Evolutionary conservation across 2,888 invertebrate genomes (phyloP).

Genomic region (Zaprionus lineosus): DNA sequence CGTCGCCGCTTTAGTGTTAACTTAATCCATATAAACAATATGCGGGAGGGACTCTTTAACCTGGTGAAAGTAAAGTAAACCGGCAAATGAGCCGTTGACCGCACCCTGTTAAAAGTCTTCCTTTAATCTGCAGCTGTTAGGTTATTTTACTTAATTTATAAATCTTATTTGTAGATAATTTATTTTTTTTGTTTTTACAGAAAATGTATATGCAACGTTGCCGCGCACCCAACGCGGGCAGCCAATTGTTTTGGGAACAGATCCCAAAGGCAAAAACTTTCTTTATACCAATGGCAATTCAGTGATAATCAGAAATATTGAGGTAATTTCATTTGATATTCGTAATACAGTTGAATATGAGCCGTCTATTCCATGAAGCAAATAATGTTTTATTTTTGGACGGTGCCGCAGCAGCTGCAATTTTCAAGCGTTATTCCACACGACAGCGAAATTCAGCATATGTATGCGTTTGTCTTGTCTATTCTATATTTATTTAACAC

Average conservation of each 20-base stretch:
- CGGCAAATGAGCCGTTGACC: conserved; percentile 41
- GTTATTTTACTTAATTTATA: background rate
- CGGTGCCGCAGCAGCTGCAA: conserved; percentile 63
- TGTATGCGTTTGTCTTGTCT: conserved; percentile 21
- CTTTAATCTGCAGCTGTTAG: conserved; percentile 23
- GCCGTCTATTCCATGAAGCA: conserved; percentile 40
- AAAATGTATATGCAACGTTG: conserved; percentile 94
- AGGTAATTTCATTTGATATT: conserved; percentile 79
- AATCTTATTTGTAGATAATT: conserved; percentile 1
- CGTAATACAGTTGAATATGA: conserved; percentile 43
- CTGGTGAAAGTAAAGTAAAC: conserved; percentile 39
- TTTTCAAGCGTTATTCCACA: conserved; percentile 66
- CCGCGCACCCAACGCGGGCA: conserved; percentile 97
- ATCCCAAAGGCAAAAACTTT: conserved; percentile 98
- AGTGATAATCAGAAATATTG: conserved; percentile 97
- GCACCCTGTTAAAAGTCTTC: conserved; percentile 51
- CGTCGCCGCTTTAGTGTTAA: conserved; percentile 4
- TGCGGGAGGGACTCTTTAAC: conserved; percentile 5
- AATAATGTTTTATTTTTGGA: conserved; percentile 70
- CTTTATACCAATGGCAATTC: conserved; percentile 98
- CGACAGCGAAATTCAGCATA: conserved; percentile 17
- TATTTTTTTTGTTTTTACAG: conserved; percentile 84
- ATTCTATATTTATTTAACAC: conserved; percentile 68
- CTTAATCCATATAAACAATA: conserved; percentile 39
- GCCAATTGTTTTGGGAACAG: conserved; percentile 96